Evolutionary conservation across 2,888 invertebrate species (phyloP).

Genomic region (Tetranychus truncatus): DNA sequence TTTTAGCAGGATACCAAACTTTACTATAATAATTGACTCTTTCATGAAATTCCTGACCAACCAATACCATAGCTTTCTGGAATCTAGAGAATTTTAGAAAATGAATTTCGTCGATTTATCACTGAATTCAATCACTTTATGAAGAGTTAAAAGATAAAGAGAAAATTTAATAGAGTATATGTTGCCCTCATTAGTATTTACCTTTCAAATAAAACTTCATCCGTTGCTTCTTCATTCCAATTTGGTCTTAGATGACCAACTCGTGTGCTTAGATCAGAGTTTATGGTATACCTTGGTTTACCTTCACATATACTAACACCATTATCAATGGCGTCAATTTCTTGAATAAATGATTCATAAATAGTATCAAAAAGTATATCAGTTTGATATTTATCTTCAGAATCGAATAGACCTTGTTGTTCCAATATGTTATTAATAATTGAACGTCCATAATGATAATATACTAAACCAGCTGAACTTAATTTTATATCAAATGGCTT

Average conservation of each 20-base stretch:
- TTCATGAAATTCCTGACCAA: constrained; percentile 58
- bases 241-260: constrained; percentile 59
- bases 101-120: not conserved
- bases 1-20: constrained; percentile 71
- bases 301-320: constrained; percentile 33
- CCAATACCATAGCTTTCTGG: constrained; percentile 53
- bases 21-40: constrained; percentile 43
- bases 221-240: constrained; percentile 42
- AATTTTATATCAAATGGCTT: constrained; percentile 43
- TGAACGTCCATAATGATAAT: constrained; percentile 65
- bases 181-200: not conserved
- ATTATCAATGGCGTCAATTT: constrained; percentile 92
- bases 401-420: constrained; percentile 36
- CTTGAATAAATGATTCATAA: constrained; percentile 70
- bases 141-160: not conserved
- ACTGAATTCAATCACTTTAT: not conserved
- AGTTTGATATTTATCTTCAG: constrained; percentile 34
- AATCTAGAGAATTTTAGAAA: constrained; percentile 39
- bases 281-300: constrained; percentile 46
- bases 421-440: constrained; percentile 46
- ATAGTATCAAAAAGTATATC: constrained; percentile 39
- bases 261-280: constrained; percentile 54
- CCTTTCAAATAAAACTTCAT: constrained; percentile 28
- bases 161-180: not conserved
- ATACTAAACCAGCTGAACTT: constrained; percentile 85